Base-by-base conservation (phyloP, 2,113 vertebrate genomes). In the Zosterops japonicus region DNA sequence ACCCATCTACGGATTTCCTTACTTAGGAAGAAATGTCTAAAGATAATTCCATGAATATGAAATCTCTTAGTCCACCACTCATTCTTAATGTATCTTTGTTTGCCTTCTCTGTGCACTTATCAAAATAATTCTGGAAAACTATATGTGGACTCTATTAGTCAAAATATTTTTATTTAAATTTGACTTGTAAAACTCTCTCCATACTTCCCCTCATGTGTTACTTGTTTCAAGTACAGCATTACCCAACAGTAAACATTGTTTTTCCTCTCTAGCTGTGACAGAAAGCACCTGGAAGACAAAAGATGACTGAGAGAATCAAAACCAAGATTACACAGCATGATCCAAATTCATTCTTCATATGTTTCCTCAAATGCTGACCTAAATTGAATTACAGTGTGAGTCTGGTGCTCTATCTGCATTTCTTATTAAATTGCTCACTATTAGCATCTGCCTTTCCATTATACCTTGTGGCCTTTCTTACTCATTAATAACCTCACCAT, bases 361-460 rank as follows among this genome's bases (percentile, higher is more conserved):
- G 79, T 83, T 96, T 95, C 85, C 79, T 94, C 77, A 87, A 83
- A 92, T 84, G 68, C 17, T 76, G 63, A 63, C 79, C 76, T 78
- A 94, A 96, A 95, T 77, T 77, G 78, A 96, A 96, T 95, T 94
- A 95, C 47, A 83, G n/a, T 16, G 24, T 53, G 82, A 89, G 71
- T 80, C 88, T 93, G 75, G 39, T 52, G 47, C 31, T 94, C 79
- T 93, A 88, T 90, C 87, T 86, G 92, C 75, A 93, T 96, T 93
- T 97, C 81, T 94, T 93, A 95, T 96, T 95, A 95, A 95, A 96
- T 91, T 90, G 81, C 75, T 95, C 75, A 60, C 87, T 83, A 60
- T 88, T 86, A 95, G 92, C 87, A 95, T 95, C 79, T 93, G 93
- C 75, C 82, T 96, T 95, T 96, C 92, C 92, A 86, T 92, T 88